Evolutionary conservation across 2,888 invertebrate genomes (phyloP).

Genomic region (Abrostola tripartita): DNA sequence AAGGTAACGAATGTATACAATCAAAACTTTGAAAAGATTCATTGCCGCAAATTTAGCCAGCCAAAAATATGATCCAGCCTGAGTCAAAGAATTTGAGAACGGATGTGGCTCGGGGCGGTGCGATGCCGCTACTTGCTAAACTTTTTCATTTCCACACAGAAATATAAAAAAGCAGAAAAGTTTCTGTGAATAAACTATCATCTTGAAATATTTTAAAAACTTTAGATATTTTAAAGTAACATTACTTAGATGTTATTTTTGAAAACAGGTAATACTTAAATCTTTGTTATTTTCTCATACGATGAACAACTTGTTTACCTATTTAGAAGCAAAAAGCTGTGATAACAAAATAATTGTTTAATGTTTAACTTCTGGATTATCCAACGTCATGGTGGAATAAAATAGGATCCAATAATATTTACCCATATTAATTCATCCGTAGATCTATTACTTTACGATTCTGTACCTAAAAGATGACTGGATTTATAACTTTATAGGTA

Average conservation of each 20-base stretch:
- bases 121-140: slow-evolving; percentile 58
- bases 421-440: too few relatives aligned
- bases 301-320: neutral
- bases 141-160: slow-evolving; percentile 69
- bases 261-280: slow-evolving; percentile 4
- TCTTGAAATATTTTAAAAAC: slow-evolving; percentile 45
- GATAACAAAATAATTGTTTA: too few relatives aligned
- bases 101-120: slow-evolving; percentile 63
- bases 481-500: too few relatives aligned
- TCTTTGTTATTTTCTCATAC: neutral
- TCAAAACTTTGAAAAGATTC: slow-evolving; percentile 85
- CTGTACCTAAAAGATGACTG: too few relatives aligned
- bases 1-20: slow-evolving; percentile 84
- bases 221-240: slow-evolving; percentile 34
- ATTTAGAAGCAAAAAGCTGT: too few relatives aligned
- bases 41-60: slow-evolving; percentile 77
- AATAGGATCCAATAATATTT: too few relatives aligned
- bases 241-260: slow-evolving; percentile 21
- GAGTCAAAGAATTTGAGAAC: slow-evolving; percentile 71
- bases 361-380: too few relatives aligned
- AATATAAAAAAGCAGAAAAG: slow-evolving; percentile 60
- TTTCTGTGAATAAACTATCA: slow-evolving; percentile 60
- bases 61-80: slow-evolving; percentile 78
- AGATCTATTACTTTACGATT: too few relatives aligned
- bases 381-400: too few relatives aligned